These are phyloP conservation scores for Stegastes partitus DNA, from an alignment of 2,113 vertebrate species.

Conservation along the genomic window DNA sequence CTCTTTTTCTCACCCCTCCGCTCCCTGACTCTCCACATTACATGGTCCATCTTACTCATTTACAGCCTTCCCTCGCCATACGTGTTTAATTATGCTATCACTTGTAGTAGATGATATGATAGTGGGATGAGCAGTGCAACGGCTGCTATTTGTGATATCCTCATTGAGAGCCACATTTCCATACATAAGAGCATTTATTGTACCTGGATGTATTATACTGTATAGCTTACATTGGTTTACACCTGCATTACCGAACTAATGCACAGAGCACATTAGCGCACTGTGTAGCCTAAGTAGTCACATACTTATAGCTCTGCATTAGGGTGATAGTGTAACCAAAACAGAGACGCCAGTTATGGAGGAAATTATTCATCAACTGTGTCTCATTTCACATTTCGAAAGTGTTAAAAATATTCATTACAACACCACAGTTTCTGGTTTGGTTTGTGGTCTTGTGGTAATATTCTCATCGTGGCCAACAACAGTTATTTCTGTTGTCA, in stretches of 20 bases:
- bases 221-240: neutral
- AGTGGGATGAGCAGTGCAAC: constrained; percentile 16
- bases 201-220: neutral
- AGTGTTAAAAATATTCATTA: no score
- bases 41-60: constrained; percentile 69
- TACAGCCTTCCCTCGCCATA: constrained; percentile 41
- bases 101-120: constrained; percentile 57
- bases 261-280: neutral
- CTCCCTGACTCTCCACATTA: constrained; percentile 67
- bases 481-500: no score
- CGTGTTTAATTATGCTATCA: constrained; percentile 72
- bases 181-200: neutral
- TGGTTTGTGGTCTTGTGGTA: no score
- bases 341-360: neutral
- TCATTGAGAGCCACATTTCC: constrained; percentile 21
- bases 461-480: no score
- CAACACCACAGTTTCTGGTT: no score
- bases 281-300: neutral
- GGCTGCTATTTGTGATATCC: constrained; percentile 42
- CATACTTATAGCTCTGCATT: neutral
- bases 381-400: no score
- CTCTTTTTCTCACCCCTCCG: constrained; percentile 71
- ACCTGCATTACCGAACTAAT: neutral
- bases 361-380: neutral
- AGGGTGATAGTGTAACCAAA: neutral